Percentiles rank a stretch among this genome's conserved stretches.
Conservation (phyloP, 2,797 vertebrate species). For the Euthynnus affinis region DNA sequence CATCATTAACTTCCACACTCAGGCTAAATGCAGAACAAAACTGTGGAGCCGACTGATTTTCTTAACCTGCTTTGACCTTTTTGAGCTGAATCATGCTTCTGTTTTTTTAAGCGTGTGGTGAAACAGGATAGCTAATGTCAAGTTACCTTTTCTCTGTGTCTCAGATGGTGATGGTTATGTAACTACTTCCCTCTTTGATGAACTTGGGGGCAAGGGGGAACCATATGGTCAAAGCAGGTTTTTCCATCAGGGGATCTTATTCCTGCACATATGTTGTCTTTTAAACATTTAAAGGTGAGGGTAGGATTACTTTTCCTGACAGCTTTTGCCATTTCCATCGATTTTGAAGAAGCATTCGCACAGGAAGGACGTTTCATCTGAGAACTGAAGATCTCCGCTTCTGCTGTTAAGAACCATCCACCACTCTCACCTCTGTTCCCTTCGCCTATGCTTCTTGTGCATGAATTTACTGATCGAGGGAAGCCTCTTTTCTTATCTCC, state of each 20-base stretch:
- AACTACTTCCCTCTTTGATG: conserved; percentile 63
- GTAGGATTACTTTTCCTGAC: conserved; percentile 64
- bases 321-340: conserved; percentile 50
- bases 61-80: conserved; percentile 65
- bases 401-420: conserved; percentile 17
- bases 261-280: conserved; percentile 73
- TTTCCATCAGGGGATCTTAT: conserved; percentile 59
- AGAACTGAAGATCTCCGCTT: conserved; percentile 34
- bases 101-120: conserved; percentile 59
- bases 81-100: conserved; percentile 49
- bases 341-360: conserved; percentile 45
- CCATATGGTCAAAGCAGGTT: conserved; percentile 73
- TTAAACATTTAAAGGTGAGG: conserved; percentile 73
- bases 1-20: not conserved
- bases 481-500: conserved; percentile 47
- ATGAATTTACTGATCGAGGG: conserved; percentile 52
- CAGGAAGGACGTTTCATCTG: conserved; percentile 32
- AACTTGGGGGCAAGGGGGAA: conserved; percentile 57
- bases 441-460: conserved; percentile 47
- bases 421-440: conserved; percentile 29
- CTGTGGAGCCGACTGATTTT: conserved; percentile 17
- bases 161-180: conserved; percentile 69
- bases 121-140: conserved; percentile 70
- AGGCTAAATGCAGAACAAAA: conserved; percentile 1
- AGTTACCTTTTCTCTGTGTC: conserved; percentile 54